Base-by-base conservation (phyloP, 2,888 invertebrate genomes). In the Caenorhabditis sp. region DNA sequence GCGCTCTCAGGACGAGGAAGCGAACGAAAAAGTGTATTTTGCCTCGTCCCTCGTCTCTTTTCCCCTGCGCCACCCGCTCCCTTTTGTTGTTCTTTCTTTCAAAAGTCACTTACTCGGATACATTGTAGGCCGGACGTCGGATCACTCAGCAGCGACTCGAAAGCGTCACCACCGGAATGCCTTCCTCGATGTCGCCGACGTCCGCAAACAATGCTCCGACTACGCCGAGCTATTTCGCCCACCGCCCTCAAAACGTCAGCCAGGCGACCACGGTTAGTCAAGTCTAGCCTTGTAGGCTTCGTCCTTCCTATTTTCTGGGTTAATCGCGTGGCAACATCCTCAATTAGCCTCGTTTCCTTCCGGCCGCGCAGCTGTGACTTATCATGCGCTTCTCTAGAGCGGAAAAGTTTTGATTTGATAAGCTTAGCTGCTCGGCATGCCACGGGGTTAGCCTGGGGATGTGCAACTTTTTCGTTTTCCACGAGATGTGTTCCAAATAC, bases 171-270 rank as follows among this genome's bases (percentile, higher is more conserved):
- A 20, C 41, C 5, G 7, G 32, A 20, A 48, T 26, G 15, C 27
- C 37, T 6, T 32, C 32, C 9, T 53, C 53, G 20, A 71, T 59
- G 63, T 59, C 63, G 8, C 30, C 56, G 4, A 41, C 70, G 13
- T 27, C 55, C 8, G 37, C 48, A 39, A 48, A 52, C 45, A 53
- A 17, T 43, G 37, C 53, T 20, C 66, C 66, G 13, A 15, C 35
- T 11, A 32, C 45, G 43, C 50, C 41, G 68, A 68, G 68, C 68
- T 52, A 68, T 50, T 66, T 66, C 39, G 58, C 66, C 48, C 66
- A 66, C 43, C 27, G 58, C 5, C 59, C 68, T 13, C 68, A 68
- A 20, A 50, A 58, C 52, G 68, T 59, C 52, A 50, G 43, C 35
- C 50, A 50, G 24, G 58, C 50, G 27, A 46, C 66, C 8, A 58